Evolutionary conservation across 1,140 invertebrate genomes (phyloP).

Genomic region (Metaphire vulgaris): DNA sequence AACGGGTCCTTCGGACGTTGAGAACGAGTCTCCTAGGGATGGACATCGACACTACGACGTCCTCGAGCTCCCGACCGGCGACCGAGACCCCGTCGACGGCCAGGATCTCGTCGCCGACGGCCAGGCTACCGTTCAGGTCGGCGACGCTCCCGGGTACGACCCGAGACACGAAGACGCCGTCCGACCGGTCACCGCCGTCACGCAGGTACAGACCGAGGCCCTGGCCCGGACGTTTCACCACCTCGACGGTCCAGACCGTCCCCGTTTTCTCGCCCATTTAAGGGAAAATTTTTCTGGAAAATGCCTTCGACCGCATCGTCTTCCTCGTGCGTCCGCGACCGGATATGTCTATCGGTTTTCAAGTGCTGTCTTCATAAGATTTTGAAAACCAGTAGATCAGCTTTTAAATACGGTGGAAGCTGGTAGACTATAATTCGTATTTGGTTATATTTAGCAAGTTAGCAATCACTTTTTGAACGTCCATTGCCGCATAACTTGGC

Average conservation of each 20-base stretch:
- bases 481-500: too few relatives aligned
- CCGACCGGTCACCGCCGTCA: constrained; percentile 81
- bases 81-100: constrained; percentile 96
- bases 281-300: too few relatives aligned
- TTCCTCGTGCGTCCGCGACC: too few relatives aligned
- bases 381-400: too few relatives aligned
- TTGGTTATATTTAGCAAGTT: too few relatives aligned
- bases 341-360: too few relatives aligned
- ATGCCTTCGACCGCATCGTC: too few relatives aligned
- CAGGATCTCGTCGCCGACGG: constrained; percentile 97
- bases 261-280: constrained; percentile 2
- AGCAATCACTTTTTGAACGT: too few relatives aligned
- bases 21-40: constrained; percentile 90
- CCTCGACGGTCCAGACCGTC: constrained; percentile 10
- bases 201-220: constrained; percentile 9
- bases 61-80: constrained; percentile 91
- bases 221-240: constrained; percentile 11
- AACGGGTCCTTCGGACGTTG: too few relatives aligned
- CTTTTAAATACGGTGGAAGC: too few relatives aligned
- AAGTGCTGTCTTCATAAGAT: too few relatives aligned
- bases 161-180: constrained; percentile 96
- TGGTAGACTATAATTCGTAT: too few relatives aligned
- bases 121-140: constrained; percentile 89
- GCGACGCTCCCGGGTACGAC: constrained; percentile 71
- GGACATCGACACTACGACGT: constrained; percentile 98